These are phyloP conservation scores for Orcinus orca DNA, from an alignment of 2,113 vertebrate species.

Conservation along the genomic window DNA sequence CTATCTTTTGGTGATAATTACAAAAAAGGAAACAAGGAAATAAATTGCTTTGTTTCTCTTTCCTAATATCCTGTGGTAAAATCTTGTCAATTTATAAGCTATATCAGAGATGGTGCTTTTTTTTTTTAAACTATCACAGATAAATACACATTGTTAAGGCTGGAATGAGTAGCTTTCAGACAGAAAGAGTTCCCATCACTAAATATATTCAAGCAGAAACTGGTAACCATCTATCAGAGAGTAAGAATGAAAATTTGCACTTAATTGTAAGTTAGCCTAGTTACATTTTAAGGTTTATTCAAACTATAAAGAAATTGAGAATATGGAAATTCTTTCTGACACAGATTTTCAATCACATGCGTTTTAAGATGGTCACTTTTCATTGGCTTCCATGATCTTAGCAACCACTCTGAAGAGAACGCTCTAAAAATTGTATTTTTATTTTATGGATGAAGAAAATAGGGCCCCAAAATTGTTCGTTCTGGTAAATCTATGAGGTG, in stretches of 20 bases:
- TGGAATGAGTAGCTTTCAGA: not conserved
- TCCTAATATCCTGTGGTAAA: not conserved
- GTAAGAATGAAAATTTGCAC: not conserved
- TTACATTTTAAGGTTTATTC: constrained; percentile 5
- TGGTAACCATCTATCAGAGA: not conserved
- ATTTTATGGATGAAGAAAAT: not conserved
- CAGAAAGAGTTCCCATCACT: not conserved
- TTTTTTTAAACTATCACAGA: not conserved
- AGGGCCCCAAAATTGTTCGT: not conserved
- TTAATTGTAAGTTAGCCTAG: not conserved
- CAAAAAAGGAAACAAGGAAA: not conserved
- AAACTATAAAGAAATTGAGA: not conserved
- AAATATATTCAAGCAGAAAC: not conserved
- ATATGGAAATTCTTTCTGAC: not conserved
- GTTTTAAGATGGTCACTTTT: not conserved
- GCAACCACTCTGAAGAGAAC: not conserved
- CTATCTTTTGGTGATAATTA: not conserved
- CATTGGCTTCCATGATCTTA: not conserved
- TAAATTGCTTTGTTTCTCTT: not conserved
- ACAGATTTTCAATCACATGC: not conserved
- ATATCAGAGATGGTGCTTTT: not conserved
- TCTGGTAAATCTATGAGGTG: not conserved
- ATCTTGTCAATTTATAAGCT: not conserved
- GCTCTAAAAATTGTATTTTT: not conserved
- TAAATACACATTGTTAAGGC: not conserved